Conservation (phyloP, 2,113 vertebrate genomes). For the Mobula birostris region DNA sequence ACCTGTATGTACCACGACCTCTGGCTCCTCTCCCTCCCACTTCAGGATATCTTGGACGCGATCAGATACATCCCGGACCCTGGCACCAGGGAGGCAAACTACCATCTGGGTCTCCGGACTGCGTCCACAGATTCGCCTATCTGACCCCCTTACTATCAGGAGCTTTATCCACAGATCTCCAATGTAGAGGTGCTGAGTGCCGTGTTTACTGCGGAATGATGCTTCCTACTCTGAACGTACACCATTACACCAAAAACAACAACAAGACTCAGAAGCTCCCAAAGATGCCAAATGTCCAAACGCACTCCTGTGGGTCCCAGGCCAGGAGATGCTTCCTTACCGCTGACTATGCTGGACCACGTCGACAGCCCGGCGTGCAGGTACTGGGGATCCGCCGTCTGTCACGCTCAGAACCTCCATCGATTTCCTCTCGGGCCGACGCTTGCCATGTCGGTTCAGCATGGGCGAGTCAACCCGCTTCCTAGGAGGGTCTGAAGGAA, state of each 20-base stretch:
- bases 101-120: too few relatives aligned
- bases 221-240: too few relatives aligned
- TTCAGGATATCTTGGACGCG: too few relatives aligned
- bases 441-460: constrained; percentile 79
- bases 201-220: background rate
- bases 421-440: constrained; percentile 80
- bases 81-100: too few relatives aligned
- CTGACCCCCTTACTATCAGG: too few relatives aligned
- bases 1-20: too few relatives aligned
- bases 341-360: constrained; percentile 85
- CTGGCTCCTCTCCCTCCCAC: too few relatives aligned
- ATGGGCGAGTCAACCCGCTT: constrained; percentile 86
- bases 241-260: too few relatives aligned
- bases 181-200: background rate
- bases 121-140: too few relatives aligned
- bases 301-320: too few relatives aligned
- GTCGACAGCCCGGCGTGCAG: constrained; percentile 76
- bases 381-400: constrained; percentile 79
- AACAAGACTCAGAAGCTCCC: background rate
- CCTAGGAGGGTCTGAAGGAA: constrained; percentile 70
- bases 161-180: background rate
- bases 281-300: too few relatives aligned
- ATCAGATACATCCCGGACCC: too few relatives aligned
- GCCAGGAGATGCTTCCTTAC: constrained; percentile 46
- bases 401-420: constrained; percentile 84